These are phyloP conservation scores for Nilaparvata lugens DNA, from an alignment of 1,140 invertebrate genomes.

Conservation along the genomic window DNA sequence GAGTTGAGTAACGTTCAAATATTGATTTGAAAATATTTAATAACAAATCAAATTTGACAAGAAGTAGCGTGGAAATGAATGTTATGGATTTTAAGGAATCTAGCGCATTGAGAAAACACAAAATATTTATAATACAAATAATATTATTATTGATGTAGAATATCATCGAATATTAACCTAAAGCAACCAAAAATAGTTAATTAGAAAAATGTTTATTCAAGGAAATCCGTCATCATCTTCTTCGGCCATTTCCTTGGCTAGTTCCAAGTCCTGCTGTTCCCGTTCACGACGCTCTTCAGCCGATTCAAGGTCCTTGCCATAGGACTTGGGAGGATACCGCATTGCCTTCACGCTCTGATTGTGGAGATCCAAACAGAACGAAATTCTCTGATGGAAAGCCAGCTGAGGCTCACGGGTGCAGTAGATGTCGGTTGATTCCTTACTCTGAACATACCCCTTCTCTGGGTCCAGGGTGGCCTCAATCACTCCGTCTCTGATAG, in stretches of 20 bases:
- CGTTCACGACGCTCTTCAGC: slow-evolving; percentile 92
- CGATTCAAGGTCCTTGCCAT: slow-evolving; percentile 95
- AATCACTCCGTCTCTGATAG: slow-evolving; percentile 98
- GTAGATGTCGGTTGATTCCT: slow-evolving; percentile 95
- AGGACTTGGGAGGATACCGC: slow-evolving; percentile 97
- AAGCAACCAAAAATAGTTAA: neutral
- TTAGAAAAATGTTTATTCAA: slow-evolving; percentile 29
- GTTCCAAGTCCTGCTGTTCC: slow-evolving; percentile 94
- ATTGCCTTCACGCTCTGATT: slow-evolving; percentile 98
- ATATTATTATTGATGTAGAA: neutral
- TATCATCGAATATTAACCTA: neutral
- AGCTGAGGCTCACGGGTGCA: slow-evolving; percentile 92
- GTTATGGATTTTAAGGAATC: no score
- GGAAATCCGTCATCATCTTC: slow-evolving; percentile 92
- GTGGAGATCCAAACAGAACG: slow-evolving; percentile 94
- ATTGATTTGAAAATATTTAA: no score
- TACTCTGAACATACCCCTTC: slow-evolving; percentile 93
- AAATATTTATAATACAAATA: neutral
- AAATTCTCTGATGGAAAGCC: slow-evolving; percentile 96
- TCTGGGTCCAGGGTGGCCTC: slow-evolving; percentile 94
- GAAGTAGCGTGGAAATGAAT: no score
- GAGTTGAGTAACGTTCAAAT: no score
- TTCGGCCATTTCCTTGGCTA: slow-evolving; percentile 98
- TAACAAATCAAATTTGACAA: no score
- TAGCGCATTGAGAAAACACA: neutral